Percentiles rank a stretch among this genome's conserved stretches.
Evolutionary conservation across 2,797 vertebrate species (phyloP).

Genomic region (Eulemur coronatus): DNA sequence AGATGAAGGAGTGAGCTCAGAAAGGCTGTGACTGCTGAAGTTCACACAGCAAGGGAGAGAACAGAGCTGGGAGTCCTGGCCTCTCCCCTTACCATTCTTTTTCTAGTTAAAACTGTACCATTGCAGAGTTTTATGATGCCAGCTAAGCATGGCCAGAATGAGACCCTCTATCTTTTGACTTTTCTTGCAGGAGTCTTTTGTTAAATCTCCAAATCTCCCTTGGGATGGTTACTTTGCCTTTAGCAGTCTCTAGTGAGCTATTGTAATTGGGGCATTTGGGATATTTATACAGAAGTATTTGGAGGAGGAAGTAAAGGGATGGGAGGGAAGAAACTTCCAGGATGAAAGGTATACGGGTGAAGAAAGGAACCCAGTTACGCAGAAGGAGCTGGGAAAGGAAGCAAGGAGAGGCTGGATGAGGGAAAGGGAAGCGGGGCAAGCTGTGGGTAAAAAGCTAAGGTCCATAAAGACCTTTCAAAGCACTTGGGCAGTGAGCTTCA

Average conservation of each 20-base stretch:
- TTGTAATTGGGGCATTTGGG: neutral
- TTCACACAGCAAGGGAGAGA: neutral
- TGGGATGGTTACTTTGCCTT: neutral
- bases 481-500: neutral
- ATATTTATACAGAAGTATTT: constrained; percentile 2
- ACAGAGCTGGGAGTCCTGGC: neutral
- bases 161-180: neutral
- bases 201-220: neutral
- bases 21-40: neutral
- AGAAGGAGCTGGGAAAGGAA: constrained; percentile 5
- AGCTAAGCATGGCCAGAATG: neutral
- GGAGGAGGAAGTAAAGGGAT: neutral
- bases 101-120: neutral
- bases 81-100: neutral
- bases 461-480: neutral
- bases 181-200: neutral
- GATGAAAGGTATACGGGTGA: neutral
- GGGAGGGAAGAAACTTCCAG: neutral
- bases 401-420: constrained; percentile 42
- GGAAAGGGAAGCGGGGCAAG: neutral
- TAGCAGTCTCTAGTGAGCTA: neutral
- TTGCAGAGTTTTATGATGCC: neutral
- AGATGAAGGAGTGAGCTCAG: neutral
- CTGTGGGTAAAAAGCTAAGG: constrained; percentile 39
- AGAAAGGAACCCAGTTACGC: neutral